phyloP scores from a whole-genome alignment of 2,888 invertebrate species.

The Macrophya alboannulata region DNA sequence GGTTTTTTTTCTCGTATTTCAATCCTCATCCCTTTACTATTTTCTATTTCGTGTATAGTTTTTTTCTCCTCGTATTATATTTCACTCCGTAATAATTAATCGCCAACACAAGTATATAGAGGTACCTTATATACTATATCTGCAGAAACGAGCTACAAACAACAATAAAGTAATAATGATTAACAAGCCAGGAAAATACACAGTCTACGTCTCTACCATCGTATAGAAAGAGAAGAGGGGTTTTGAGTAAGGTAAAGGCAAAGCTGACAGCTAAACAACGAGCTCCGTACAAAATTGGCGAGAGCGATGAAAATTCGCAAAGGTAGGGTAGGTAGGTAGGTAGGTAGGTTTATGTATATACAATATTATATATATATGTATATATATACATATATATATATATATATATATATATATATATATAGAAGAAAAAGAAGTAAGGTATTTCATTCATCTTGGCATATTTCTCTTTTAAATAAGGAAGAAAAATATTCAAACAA shows the following conservation, averaged over 20 bases:
- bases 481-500: neutral
- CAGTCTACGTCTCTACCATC: neutral
- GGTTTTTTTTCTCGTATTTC: neutral
- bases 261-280: neutral
- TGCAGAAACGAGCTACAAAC: neutral
- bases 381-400: too few species aligned
- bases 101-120: neutral
- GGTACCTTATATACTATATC: neutral
- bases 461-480: neutral
- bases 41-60: neutral
- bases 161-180: slow-evolving; percentile 32
- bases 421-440: neutral
- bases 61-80: neutral
- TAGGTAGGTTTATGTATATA: too few species aligned
- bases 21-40: neutral
- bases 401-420: too few species aligned
- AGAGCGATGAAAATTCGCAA: neutral
- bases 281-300: neutral
- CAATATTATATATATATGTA: neutral
- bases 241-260: neutral
- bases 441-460: neutral
- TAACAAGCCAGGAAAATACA: neutral
- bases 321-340: neutral
- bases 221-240: neutral
- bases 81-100: neutral